Evolutionary conservation across 2,113 vertebrate species (phyloP), one percentile per base, ranked within the genome.

Genomic region (Eudyptes chrysolophus): DNA sequence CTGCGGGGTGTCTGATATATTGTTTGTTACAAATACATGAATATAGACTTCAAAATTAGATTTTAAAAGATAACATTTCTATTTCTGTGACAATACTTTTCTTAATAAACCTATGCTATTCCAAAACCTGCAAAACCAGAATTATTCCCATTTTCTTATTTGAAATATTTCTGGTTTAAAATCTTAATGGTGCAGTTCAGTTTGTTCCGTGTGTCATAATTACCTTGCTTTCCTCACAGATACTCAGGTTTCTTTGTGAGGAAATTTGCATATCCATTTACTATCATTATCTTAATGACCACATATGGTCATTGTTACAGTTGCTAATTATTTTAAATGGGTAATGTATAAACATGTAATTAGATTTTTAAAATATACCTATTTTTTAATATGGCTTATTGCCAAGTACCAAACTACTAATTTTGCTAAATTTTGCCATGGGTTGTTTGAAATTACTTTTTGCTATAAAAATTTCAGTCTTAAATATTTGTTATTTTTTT

Each of bases 291-390:
- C 92, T 57, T 97, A 95, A 98, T 94, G 95, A 93, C 92, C 55
- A 82, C 97, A 94, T 97, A 97, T 97, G 96, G 96, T 95, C 96
- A 95, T 95, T 97, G 94, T 96, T 97, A 97, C 87, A 91, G 48
- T 92, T 96, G 78, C 64, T 97, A 97, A 97, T 98, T 97, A 94
- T 97, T 98, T 95, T 92, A 94, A 97, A 92, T 62, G 92, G 88
- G 49, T 93, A 90, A 84, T 94, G 49, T 48, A 11, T 58, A 92
- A 96, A 94, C 61, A 86, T 94, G 96, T 77, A 18, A 75, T 94
- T 93, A 84, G n/a, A 36, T 54, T 84, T 13, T 0, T 52, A 90
- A 95, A 83, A 84, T 72, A 81, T 16, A 46, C 8, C 11, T 75
- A 8, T 71, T 94, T 82, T 94, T 94, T 83, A 84, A 46, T 74